Evolutionary conservation across 1,140 invertebrate genomes (phyloP).

Genomic region (Panagrolaimus sp.): DNA sequence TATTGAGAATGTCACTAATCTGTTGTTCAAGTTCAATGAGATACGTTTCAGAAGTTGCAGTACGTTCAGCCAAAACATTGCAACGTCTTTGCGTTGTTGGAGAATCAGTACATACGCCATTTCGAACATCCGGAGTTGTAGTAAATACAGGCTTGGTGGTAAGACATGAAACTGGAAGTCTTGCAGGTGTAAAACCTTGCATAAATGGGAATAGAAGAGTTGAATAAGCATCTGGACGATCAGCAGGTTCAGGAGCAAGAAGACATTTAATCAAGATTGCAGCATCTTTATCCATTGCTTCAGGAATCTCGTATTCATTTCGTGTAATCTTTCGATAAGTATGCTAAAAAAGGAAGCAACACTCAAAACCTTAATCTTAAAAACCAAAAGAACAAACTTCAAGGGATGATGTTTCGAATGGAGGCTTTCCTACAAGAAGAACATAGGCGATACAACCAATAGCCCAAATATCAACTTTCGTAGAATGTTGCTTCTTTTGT

Average conservation of each 20-base stretch:
- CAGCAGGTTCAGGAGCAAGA: constrained; percentile 68
- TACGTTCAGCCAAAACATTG: neutral
- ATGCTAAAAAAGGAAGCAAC: neutral
- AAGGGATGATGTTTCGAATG: constrained; percentile 82
- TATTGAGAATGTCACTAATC: neutral
- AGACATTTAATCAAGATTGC: constrained; percentile 75
- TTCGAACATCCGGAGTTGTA: neutral
- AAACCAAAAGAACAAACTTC: constrained; percentile 64
- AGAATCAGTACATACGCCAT: neutral
- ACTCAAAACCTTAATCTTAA: neutral
- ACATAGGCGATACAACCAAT: constrained; percentile 74
- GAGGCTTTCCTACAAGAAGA: constrained; percentile 83
- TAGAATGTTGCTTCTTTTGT: constrained; percentile 85
- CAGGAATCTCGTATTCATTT: constrained; percentile 81
- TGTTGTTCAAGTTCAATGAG: neutral
- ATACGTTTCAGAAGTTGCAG: neutral
- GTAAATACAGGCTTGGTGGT: constrained; percentile 13
- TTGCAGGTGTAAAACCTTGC: constrained; percentile 52
- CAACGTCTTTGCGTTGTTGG: too few species aligned
- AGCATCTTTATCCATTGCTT: constrained; percentile 68
- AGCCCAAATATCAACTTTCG: constrained; percentile 93
- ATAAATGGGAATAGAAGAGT: constrained; percentile 71
- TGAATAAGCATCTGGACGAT: constrained; percentile 72
- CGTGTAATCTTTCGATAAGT: constrained; percentile 77
- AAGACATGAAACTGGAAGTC: constrained; percentile 23